Conservation (phyloP, 1,140 invertebrate species). For the Cepaea nemoralis region DNA sequence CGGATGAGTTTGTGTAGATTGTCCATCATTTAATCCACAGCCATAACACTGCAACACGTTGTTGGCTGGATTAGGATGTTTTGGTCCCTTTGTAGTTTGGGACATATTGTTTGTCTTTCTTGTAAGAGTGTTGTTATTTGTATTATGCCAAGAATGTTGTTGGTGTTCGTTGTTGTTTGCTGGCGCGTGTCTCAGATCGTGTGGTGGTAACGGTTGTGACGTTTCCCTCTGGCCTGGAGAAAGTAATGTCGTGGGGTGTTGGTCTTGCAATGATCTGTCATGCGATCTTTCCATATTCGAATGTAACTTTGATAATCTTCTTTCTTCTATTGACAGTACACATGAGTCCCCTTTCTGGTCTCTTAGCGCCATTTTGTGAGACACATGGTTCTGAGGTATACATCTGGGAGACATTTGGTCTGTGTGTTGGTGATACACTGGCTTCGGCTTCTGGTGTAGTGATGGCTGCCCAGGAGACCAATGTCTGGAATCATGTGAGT, state of each 20-base stretch:
- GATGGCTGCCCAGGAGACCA: neutral
- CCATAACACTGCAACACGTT: slow-evolving; percentile 15
- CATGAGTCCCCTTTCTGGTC: no score
- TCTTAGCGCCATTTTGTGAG: neutral
- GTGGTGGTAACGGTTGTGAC: neutral
- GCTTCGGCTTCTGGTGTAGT: neutral
- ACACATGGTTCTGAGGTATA: neutral
- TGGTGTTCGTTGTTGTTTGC: neutral
- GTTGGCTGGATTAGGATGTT: neutral
- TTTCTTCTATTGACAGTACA: no score
- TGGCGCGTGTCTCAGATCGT: neutral
- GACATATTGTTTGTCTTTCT: neutral
- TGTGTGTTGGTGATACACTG: neutral
- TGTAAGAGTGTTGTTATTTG: neutral
- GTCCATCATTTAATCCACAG: neutral
- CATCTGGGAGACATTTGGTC: neutral
- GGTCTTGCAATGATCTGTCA: no score
- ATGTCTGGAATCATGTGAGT: neutral
- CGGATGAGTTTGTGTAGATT: neutral
- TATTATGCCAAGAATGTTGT: neutral
- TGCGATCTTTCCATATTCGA: no score
- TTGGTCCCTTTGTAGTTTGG: neutral
- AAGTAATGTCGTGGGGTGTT: no score
- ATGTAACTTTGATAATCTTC: no score
- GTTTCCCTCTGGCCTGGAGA: no score